Base-by-base conservation (phyloP, 2,797 vertebrate genomes). In the Microcaecilia unicolor region DNA sequence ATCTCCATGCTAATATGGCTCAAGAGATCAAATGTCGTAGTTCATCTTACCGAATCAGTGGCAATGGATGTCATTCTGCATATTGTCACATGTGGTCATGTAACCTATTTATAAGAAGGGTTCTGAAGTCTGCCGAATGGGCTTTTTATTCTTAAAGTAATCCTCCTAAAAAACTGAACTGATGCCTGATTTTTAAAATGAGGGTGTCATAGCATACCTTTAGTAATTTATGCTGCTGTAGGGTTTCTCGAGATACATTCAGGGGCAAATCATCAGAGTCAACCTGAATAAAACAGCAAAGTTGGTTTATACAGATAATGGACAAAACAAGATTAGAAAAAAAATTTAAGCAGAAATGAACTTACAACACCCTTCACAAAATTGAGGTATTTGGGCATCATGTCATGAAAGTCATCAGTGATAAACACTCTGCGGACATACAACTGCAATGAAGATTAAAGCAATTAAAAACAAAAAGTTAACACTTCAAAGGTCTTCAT, bases 321-420 rank as follows among this genome's bases (percentile, higher is more conserved):
- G 4, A 33, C 6, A 3, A 18, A 21, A 18, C 4, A 31, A 6
- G 12, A 26, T 5, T 25, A 33, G 25, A 25, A n/a, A 10, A n/a
- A n/a, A n/a, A 4, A 3, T 10, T 9, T 3, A 32, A 31, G 37
- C 1, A 0, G 6, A n/a, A 4, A 7, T 1, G 9, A 21, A 90
- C 93, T 88, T 67, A 99, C 96, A 76, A 99, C 93, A 59, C 96
- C 96, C 72, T 90, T 99, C 58, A 99, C 44, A 1, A 99, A 99
- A 62, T 98, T 99, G 19, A 99, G 85, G 19, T 98, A 99, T 54
- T 99, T 98, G 30, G 96, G 96, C 95, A 99, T 98, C 95, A 99
- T 98, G 48, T 99, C 95, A 25, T 99, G 93, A 81, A 98, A 99
- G 58, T 99, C 95, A 3, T 99, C 96, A 0, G 95, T 99, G 74